Evolutionary conservation across 2,888 invertebrate genomes (phyloP).

Genomic region (Tinea semifulvella): DNA sequence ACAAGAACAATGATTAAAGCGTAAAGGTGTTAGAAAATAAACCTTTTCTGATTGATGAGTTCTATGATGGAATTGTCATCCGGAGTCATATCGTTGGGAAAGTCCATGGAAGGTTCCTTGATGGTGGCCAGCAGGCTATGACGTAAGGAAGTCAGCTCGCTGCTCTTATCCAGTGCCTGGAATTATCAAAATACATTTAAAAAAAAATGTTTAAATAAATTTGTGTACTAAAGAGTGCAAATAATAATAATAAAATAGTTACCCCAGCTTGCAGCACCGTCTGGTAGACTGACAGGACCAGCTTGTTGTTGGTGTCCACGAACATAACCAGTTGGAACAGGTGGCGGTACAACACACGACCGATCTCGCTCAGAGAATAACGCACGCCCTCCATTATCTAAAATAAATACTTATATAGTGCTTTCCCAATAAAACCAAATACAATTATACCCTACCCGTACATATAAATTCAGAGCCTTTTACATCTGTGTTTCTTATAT

Average conservation of each 20-base stretch:
- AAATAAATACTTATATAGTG: not conserved
- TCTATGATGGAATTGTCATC: not conserved
- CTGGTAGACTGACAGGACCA: slow-evolving; percentile 71
- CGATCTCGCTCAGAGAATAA: not conserved
- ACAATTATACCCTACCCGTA: not conserved
- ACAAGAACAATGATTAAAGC: not conserved
- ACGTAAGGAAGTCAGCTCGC: not conserved
- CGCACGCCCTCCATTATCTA: not conserved
- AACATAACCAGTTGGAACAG: slow-evolving; percentile 91
- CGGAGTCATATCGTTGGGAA: not conserved
- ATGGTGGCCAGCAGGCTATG: not conserved
- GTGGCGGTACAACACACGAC: slow-evolving; percentile 88
- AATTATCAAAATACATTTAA: too few species aligned
- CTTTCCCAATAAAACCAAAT: not conserved
- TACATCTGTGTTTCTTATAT: too few species aligned
- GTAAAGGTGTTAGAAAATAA: not conserved
- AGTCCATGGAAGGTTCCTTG: not conserved
- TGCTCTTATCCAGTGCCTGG: slow-evolving; percentile 1
- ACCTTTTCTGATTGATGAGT: not conserved
- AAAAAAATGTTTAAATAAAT: too few species aligned
- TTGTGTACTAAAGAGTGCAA: too few species aligned
- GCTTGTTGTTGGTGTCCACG: slow-evolving; percentile 88
- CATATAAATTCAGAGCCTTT: too few species aligned
- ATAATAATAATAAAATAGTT: slow-evolving; percentile 15
- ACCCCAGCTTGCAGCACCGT: slow-evolving; percentile 57